Conservation (phyloP, 2,797 vertebrate genomes). For the Enteromius viviparus region DNA sequence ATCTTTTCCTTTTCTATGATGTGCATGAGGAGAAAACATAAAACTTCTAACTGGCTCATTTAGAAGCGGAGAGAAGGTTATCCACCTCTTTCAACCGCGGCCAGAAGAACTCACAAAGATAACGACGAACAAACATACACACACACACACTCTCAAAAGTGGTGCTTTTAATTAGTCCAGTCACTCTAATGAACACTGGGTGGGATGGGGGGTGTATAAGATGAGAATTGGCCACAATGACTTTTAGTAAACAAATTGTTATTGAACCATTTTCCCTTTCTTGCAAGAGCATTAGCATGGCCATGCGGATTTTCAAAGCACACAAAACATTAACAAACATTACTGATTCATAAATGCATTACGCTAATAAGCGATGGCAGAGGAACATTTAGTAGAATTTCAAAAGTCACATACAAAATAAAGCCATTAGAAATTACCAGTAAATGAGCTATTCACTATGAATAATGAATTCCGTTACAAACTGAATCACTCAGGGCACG, state of each 20-base stretch:
- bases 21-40: conserved; percentile 38
- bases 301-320: conserved; percentile 40
- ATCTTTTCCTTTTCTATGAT: conserved; percentile 63
- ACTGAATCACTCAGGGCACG: conserved; percentile 50
- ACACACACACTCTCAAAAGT: conserved; percentile 30
- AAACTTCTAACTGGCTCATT: conserved; percentile 22
- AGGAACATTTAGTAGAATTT: conserved; percentile 58
- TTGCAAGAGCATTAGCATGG: conserved; percentile 43
- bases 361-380: conserved; percentile 48
- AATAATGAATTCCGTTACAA: conserved; percentile 55
- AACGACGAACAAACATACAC: conserved; percentile 19
- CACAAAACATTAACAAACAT: conserved; percentile 54
- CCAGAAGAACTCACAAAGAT: conserved; percentile 25
- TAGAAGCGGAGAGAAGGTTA: conserved; percentile 45
- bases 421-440: conserved; percentile 60
- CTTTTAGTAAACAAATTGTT: conserved; percentile 53
- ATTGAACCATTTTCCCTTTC: conserved; percentile 28
- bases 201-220: background rate
- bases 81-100: background rate
- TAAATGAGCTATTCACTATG: conserved; percentile 59
- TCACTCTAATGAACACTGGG: conserved; percentile 32
- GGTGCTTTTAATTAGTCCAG: conserved; percentile 46
- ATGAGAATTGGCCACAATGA: conserved; percentile 24
- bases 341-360: conserved; percentile 56
- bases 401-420: conserved; percentile 55